A percentile compares a stretch with the other conserved stretches of the same genome.
Evolutionary conservation across 2,888 invertebrate genomes (phyloP).

Genomic region (Leptopilina syphax): DNA sequence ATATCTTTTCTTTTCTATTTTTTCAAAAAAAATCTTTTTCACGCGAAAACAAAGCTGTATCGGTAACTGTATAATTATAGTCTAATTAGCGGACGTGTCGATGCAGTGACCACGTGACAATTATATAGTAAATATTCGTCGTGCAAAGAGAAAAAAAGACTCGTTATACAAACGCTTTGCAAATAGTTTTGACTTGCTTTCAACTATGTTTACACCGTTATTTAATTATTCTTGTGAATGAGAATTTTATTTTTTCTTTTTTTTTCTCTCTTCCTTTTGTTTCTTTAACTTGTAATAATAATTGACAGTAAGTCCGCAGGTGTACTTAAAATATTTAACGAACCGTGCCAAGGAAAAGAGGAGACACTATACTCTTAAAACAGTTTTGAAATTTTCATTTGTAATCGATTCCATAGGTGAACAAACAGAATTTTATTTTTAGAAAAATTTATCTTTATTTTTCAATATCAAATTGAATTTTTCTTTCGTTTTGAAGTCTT

Average conservation of each 20-base stretch:
- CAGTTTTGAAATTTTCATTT: constrained; percentile 8
- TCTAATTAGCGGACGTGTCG: constrained; percentile 13
- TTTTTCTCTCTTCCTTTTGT: not conserved
- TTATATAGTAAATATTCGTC: not conserved
- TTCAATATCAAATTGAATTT: too few relatives aligned
- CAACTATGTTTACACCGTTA: constrained; percentile 17
- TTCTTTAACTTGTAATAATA: not conserved
- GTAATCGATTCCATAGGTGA: not conserved
- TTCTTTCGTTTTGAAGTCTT: too few relatives aligned
- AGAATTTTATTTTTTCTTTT: constrained; percentile 3
- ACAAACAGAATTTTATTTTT: too few relatives aligned
- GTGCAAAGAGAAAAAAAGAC: not conserved
- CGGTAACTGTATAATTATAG: constrained; percentile 15
- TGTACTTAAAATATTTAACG: constrained; percentile 36
- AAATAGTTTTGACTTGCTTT: constrained; percentile 22
- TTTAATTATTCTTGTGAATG: constrained; percentile 23
- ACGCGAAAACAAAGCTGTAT: constrained; percentile 2
- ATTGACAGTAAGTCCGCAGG: not conserved
- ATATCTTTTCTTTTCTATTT: too few relatives aligned
- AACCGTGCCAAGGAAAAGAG: constrained; percentile 33
- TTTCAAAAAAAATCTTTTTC: not conserved
- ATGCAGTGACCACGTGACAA: constrained; percentile 24
- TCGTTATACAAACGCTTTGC: constrained; percentile 6
- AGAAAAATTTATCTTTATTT: too few relatives aligned
- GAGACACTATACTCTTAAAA: not conserved